Percentiles rank a stretch among this genome's conserved stretches.
Conservation (phyloP, 2,113 vertebrate species). For the Peromyscus polionotus region DNA sequence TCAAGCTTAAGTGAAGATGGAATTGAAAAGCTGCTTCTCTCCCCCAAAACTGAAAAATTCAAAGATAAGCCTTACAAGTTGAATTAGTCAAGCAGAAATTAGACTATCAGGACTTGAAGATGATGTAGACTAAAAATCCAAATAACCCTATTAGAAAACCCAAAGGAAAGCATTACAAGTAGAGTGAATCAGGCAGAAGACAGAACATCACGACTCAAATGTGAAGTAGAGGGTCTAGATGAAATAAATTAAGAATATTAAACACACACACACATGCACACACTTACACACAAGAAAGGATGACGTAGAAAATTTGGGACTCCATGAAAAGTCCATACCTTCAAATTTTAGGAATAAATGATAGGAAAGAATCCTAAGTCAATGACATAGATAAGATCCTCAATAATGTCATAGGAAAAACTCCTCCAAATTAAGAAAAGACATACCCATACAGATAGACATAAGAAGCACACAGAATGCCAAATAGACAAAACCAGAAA, state of each 20-base stretch:
- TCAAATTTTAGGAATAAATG: too few species aligned
- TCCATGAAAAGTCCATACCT: too few species aligned
- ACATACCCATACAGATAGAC: too few species aligned
- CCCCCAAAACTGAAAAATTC: not conserved
- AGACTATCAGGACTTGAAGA: not conserved
- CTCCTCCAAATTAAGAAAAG: too few species aligned
- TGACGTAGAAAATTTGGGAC: too few species aligned
- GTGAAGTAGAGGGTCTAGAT: not conserved
- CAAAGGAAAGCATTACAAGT: not conserved
- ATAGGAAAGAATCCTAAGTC: too few species aligned
- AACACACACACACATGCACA: too few species aligned
- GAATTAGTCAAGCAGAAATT: not conserved
- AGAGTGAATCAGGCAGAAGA: not conserved
- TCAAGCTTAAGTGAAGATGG: not conserved
- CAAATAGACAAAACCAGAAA: too few species aligned
- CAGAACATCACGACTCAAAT: not conserved
- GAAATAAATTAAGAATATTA: not conserved
- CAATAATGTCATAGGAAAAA: too few species aligned
- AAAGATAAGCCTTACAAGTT: not conserved
- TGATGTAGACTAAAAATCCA: not conserved
- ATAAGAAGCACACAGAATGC: too few species aligned
- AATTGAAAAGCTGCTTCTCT: not conserved
- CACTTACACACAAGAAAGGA: not conserved
- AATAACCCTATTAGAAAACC: not conserved
- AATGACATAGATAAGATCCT: too few species aligned